Evolutionary conservation across 2,797 vertebrate genomes (phyloP), one percentile per base, ranked within the genome.

Genomic region (Hoplostethus mediterraneus): DNA sequence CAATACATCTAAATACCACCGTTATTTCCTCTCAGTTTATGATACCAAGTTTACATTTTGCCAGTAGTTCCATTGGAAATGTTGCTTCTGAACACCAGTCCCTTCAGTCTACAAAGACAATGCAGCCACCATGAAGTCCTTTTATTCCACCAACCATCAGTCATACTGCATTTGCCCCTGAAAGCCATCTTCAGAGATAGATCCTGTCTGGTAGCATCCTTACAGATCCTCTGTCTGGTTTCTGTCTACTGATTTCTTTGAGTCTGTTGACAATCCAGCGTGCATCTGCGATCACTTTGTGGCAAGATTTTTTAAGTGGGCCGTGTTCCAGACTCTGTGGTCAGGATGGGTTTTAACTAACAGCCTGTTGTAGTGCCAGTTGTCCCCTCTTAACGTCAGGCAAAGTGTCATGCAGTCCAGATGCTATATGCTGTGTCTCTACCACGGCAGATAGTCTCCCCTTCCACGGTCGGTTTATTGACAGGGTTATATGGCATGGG

Each of bases 261-360:
- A 77, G 21, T 82, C 73, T 71, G 63, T 59, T 79, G 66, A 74
- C 71, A 76, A 77, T 66, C 67, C 67, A 60, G 38, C 1, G 2
- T 81, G 77, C 90, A 91, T 92, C 80, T 94, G 91, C 66, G 68
- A 87, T 93, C 90, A 91, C 82, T 93, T 92, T 91, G 83, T 72
- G 84, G 85, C 45, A 16, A 70, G 44, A 75, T 69, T 80, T 80
- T 90, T 89, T 70, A 85, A 85, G 79, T 68, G 74, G 78, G 76
- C 74, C 57, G 49, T 51, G 75, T 74, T 85, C 55, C 49, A 71
- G 47, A 77, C 66, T 81, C 65, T 90, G 82, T 12, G 69, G 73
- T 84, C 57, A 63, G 75, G 73, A 25, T 47, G 51, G 59, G 79
- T 76, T 79, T 53, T 28, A 64, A 71, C 53, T 7, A 79, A 67